Conservation (phyloP, 2,888 invertebrate species). For the Synanthedon andrenaeformis region DNA sequence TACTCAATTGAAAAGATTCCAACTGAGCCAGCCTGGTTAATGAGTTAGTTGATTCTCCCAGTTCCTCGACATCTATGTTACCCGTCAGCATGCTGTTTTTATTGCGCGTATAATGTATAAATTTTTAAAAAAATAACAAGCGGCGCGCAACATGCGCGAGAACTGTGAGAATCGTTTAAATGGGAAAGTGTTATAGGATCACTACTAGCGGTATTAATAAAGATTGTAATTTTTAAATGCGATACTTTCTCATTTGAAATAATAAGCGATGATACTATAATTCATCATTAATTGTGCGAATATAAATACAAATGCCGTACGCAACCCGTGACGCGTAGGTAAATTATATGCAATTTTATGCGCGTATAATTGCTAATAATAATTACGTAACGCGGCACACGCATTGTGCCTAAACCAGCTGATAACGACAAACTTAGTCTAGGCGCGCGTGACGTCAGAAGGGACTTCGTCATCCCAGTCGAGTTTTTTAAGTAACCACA, state of each 20-base stretch:
- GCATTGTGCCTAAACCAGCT: slow-evolving; percentile 3
- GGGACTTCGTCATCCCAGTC: slow-evolving; percentile 16
- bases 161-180: slow-evolving; percentile 5
- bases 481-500: slow-evolving; percentile 13
- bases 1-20: not conserved
- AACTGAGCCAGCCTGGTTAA: not conserved
- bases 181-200: not conserved
- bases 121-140: slow-evolving; percentile 5
- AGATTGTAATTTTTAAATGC: slow-evolving; percentile 11
- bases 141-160: slow-evolving; percentile 2
- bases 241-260: slow-evolving; percentile 12
- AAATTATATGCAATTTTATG: slow-evolving; percentile 13
- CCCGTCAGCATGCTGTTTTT: not conserved
- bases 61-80: not conserved
- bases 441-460: slow-evolving; percentile 3
- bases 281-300: slow-evolving; percentile 5
- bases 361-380: not conserved
- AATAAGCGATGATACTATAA: slow-evolving; percentile 4
- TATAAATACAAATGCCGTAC: slow-evolving; percentile 14
- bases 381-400: slow-evolving; percentile 8
- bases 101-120: slow-evolving; percentile 3
- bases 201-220: slow-evolving; percentile 8
- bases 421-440: slow-evolving; percentile 6
- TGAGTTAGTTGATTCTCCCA: not conserved
- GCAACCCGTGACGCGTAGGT: slow-evolving; percentile 12